These are phyloP conservation scores for Ochropacha duplaris DNA, from an alignment of 2,888 invertebrate genomes.

Conservation along the genomic window DNA sequence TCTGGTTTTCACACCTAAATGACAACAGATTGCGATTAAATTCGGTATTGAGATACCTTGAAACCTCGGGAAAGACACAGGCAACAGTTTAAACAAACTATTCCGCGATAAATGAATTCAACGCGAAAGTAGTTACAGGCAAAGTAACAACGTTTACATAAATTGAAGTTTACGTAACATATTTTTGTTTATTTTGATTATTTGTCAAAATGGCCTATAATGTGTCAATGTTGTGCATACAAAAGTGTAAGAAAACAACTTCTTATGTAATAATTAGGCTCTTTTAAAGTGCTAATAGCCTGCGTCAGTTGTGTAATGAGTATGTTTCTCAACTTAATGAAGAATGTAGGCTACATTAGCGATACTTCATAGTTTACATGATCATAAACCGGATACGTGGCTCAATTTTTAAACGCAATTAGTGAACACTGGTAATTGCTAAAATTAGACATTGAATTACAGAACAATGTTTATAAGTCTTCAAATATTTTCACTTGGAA, in stretches of 20 bases:
- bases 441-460: neutral
- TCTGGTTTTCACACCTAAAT: too few relatives aligned
- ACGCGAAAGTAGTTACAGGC: too few relatives aligned
- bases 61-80: too few relatives aligned
- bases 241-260: neutral
- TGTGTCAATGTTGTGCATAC: neutral
- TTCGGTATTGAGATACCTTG: too few relatives aligned
- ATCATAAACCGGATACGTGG: neutral
- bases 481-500: neutral
- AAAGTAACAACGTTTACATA: too few relatives aligned
- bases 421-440: slow-evolving; percentile 3
- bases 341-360: slow-evolving; percentile 4
- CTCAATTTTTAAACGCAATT: neutral
- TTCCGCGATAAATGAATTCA: too few relatives aligned
- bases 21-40: too few relatives aligned
- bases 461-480: neutral
- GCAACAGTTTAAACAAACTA: too few relatives aligned
- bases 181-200: neutral
- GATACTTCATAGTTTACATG: neutral
- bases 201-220: neutral
- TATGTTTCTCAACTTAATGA: neutral
- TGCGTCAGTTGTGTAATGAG: neutral
- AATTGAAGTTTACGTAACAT: too few relatives aligned
- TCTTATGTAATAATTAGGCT: neutral
- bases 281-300: neutral